These are phyloP conservation scores for Melinopterus prodromus DNA, from an alignment of 2,888 invertebrate species.

Conservation along the genomic window DNA sequence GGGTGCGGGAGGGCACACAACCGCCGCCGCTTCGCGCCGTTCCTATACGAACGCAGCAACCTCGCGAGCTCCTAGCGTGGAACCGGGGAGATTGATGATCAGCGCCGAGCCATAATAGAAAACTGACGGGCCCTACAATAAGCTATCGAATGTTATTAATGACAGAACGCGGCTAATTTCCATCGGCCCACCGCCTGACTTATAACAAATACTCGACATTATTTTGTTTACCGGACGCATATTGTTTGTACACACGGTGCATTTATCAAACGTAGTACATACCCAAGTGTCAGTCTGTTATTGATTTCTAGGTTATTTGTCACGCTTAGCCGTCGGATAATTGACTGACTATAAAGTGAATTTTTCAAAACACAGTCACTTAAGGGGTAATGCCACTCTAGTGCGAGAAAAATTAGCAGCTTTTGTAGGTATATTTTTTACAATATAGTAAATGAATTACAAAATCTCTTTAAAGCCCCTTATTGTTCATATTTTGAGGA, in stretches of 20 bases:
- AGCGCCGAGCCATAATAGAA: constrained; percentile 57
- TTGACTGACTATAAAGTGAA: not conserved
- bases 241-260: constrained; percentile 41
- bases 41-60: constrained; percentile 53
- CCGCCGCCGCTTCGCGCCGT: not conserved
- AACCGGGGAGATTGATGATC: constrained; percentile 57
- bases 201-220: constrained; percentile 54
- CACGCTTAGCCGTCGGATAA: not conserved
- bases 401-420: too few species aligned
- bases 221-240: constrained; percentile 52
- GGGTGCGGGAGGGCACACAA: constrained; percentile 58
- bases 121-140: constrained; percentile 60
- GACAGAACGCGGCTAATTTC: constrained; percentile 56
- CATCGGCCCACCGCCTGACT: constrained; percentile 47
- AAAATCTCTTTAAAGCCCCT: too few species aligned
- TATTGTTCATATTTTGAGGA: too few species aligned
- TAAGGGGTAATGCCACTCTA: too few species aligned
- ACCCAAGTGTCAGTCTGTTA: not conserved
- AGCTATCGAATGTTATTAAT: constrained; percentile 61
- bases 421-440: too few species aligned
- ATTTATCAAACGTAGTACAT: constrained; percentile 5
- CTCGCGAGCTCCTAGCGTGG: constrained; percentile 54
- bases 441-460: too few species aligned
- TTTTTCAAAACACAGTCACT: not conserved
- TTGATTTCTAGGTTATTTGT: not conserved